Evolutionary conservation across 2,113 vertebrate species (phyloP).

Genomic region (Empidonax traillii): DNA sequence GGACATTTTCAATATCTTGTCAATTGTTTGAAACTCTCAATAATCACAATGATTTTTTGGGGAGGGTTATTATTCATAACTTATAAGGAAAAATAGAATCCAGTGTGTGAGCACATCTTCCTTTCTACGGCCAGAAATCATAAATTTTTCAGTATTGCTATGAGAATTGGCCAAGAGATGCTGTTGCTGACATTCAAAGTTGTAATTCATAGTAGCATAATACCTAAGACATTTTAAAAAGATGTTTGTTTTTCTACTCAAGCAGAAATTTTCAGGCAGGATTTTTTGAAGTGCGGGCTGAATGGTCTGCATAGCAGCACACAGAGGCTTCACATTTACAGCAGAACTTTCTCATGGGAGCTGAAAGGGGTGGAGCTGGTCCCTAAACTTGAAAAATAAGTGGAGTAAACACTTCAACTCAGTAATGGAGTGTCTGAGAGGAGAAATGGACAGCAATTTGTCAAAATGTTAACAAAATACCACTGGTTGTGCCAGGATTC

Average conservation of each 20-base stretch:
- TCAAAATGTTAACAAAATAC: background rate
- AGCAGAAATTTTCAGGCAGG: background rate
- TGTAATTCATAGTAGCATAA: background rate
- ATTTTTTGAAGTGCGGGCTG: background rate
- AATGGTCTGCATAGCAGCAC: background rate
- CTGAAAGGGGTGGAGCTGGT: background rate
- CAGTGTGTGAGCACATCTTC: background rate
- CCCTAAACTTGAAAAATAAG: background rate
- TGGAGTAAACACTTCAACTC: background rate
- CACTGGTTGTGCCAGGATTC: background rate
- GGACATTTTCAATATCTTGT: background rate
- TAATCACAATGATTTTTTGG: background rate
- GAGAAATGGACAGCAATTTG: background rate
- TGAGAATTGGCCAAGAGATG: background rate
- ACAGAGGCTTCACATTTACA: background rate
- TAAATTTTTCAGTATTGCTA: background rate
- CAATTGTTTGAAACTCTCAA: background rate
- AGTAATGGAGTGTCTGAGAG: background rate
- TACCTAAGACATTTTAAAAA: background rate
- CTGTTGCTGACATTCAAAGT: background rate
- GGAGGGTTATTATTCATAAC: background rate
- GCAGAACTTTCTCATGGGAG: background rate
- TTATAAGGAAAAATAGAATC: background rate
- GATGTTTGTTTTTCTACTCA: background rate
- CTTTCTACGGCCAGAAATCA: background rate